A percentile compares a stretch with the other conserved stretches of the same genome.
Conservation (phyloP, 23 tunicate genomes). For the Diplosoma virens region DNA sequence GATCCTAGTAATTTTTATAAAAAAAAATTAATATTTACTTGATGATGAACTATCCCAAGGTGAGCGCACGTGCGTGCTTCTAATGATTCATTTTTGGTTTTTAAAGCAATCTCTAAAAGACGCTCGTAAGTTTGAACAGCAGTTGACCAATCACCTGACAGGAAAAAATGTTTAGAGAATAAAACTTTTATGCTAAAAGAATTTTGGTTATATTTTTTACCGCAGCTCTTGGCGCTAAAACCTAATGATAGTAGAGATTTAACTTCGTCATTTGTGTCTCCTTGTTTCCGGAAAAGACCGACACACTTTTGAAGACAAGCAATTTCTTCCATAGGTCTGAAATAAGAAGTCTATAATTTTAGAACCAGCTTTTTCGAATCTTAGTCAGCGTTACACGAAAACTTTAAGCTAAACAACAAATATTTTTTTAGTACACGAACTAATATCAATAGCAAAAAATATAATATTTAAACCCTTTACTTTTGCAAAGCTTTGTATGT, state of each 20-base stretch:
- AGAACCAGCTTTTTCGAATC: too few relatives aligned
- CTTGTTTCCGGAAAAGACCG: conserved; percentile 27
- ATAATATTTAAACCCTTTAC: conserved; percentile 31
- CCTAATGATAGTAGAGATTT: conserved; percentile 44
- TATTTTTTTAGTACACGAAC: background rate
- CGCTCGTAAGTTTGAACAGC: conserved; percentile 54
- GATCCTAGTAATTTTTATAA: too few relatives aligned
- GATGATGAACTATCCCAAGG: conserved; percentile 73
- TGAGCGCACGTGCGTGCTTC: conserved; percentile 67
- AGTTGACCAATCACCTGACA: conserved; percentile 39
- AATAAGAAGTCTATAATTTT: too few relatives aligned
- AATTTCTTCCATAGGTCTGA: conserved; percentile 48
- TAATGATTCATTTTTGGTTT: conserved; percentile 36
- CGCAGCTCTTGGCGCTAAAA: conserved; percentile 44
- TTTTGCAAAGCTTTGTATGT: conserved; percentile 52
- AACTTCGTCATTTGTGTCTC: conserved; percentile 25
- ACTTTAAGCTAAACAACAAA: too few relatives aligned
- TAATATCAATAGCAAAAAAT: background rate
- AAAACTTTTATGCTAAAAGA: too few relatives aligned
- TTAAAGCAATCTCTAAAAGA: conserved; percentile 49
- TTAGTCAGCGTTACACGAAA: too few relatives aligned
- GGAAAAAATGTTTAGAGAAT: background rate
- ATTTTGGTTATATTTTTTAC: too few relatives aligned
- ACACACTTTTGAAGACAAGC: conserved; percentile 49
- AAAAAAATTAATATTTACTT: conserved; percentile 49